Conservation (phyloP, 2,888 invertebrate genomes). For the Xanthorhoe spadicearia region DNA sequence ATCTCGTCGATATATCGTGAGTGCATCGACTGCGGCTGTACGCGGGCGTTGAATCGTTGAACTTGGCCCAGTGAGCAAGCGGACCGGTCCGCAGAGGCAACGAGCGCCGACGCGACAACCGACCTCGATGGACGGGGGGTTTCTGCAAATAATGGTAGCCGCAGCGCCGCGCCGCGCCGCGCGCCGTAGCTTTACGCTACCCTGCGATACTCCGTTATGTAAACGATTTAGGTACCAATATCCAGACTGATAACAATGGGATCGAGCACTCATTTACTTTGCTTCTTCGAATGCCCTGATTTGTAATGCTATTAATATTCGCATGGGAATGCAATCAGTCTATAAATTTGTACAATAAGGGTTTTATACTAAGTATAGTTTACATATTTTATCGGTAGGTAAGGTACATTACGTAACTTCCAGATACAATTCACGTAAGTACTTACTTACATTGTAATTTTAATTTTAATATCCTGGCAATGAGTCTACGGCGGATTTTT, state of each 20-base stretch:
- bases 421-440: too few species aligned
- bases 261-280: conserved; percentile 22
- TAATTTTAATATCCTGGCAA: too few species aligned
- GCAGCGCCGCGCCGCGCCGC: conserved; percentile 8
- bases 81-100: conserved; percentile 44
- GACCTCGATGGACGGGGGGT: conserved; percentile 26
- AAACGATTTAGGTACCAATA: conserved; percentile 34
- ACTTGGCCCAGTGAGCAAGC: conserved; percentile 53
- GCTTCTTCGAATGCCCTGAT: background rate
- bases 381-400: too few species aligned
- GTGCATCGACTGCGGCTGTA: conserved; percentile 18
- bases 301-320: background rate
- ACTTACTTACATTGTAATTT: too few species aligned
- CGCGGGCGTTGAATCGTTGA: conserved; percentile 41
- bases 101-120: conserved; percentile 23
- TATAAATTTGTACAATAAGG: too few species aligned
- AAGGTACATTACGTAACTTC: too few species aligned
- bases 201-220: conserved; percentile 35
- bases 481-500: too few species aligned
- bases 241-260: conserved; percentile 30
- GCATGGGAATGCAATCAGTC: background rate
- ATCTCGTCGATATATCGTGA: conserved; percentile 15
- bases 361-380: too few species aligned
- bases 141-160: conserved; percentile 28
- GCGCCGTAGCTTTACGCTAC: conserved; percentile 17